Conservation (phyloP, 1,140 invertebrate genomes). For the Bactericera cockerelli region DNA sequence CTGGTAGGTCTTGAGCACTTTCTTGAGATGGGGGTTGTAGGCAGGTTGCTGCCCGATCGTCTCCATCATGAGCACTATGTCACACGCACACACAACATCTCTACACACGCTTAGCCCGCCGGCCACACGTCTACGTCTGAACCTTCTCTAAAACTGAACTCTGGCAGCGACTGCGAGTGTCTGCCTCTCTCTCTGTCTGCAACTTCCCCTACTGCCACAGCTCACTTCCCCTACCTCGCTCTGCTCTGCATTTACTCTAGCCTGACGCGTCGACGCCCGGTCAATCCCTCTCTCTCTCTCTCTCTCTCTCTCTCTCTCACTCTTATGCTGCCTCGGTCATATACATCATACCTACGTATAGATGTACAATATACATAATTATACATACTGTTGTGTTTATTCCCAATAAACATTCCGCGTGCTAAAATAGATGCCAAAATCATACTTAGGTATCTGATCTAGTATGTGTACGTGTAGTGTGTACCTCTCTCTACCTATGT, state of each 20-base stretch:
- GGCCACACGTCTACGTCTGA: constrained; percentile 2
- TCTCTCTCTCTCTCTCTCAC: constrained; percentile 12
- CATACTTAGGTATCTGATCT: no score
- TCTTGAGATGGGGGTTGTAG: constrained; percentile 66
- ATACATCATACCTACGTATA: constrained; percentile 18
- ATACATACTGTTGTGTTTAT: no score
- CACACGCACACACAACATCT: not conserved
- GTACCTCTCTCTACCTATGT: no score
- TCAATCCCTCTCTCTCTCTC: constrained; percentile 6
- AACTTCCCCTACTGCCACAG: constrained; percentile 9
- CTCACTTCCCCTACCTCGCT: constrained; percentile 8
- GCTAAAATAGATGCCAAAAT: no score
- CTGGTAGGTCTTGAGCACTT: constrained; percentile 87
- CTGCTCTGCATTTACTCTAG: constrained; percentile 11
- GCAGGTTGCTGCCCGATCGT: constrained; percentile 23
- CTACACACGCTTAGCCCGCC: constrained; percentile 4
- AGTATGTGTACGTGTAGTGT: no score
- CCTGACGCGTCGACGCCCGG: constrained; percentile 5
- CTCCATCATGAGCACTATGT: not conserved
- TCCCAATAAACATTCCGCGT: no score
- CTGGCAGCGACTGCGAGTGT: not conserved
- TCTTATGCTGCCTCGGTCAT: constrained; percentile 14
- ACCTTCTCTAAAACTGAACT: not conserved
- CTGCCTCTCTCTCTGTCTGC: not conserved
- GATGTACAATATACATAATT: no score